Conservation (phyloP, 2,797 vertebrate species). For the Galago senegalensis region DNA sequence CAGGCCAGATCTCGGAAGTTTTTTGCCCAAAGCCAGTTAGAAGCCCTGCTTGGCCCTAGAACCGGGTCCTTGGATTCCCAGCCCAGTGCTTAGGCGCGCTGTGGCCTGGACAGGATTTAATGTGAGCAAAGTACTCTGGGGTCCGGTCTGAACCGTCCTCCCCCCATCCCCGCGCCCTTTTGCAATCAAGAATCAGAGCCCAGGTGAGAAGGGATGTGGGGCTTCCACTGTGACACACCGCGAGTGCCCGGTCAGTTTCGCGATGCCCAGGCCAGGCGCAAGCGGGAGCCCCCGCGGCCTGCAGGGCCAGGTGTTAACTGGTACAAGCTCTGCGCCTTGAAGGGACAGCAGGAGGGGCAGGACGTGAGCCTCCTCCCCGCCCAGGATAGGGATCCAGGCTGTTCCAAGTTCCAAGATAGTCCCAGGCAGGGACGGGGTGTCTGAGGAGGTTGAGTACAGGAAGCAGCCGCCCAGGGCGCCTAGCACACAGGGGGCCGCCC, state of each 20-base stretch:
- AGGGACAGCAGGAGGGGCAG: not conserved
- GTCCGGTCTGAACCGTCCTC: not conserved
- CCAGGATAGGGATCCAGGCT: too few species aligned
- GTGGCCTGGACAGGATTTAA: too few species aligned
- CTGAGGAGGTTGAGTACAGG: not conserved
- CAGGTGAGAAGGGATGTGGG: not conserved
- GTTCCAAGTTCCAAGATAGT: not conserved
- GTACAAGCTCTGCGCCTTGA: not conserved
- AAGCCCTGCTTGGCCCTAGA: not conserved
- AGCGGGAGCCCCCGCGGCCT: not conserved
- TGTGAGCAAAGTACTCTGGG: not conserved
- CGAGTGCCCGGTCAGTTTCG: too few species aligned
- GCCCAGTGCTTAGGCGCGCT: not conserved
- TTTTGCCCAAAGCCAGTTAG: not conserved
- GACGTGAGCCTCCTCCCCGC: not conserved
- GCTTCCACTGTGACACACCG: not conserved
- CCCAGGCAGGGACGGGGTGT: not conserved
- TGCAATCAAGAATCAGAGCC: not conserved
- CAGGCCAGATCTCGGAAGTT: not conserved
- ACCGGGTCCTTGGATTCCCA: fast-evolving
- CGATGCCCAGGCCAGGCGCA: too few species aligned
- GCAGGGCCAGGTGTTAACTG: fast-evolving
- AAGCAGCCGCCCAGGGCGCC: not conserved
- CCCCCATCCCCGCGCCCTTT: not conserved
- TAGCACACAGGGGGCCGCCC: not conserved